Evolutionary conservation across 2,797 vertebrate species (phyloP).

Genomic region (Hephaestus fuliginosus): DNA sequence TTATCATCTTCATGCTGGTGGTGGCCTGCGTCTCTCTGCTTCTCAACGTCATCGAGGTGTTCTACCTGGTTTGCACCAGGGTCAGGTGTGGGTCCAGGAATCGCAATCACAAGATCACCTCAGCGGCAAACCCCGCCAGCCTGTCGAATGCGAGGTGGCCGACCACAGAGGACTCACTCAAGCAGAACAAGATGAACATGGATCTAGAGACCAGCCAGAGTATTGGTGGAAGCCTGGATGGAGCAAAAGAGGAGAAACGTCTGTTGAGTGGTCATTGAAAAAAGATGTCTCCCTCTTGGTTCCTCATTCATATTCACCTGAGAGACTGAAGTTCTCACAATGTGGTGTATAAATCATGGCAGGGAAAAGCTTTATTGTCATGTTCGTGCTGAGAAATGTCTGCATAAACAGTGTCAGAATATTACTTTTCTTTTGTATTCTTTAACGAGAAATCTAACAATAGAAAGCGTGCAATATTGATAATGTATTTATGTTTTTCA

Average conservation of each 20-base stretch:
- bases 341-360: neutral
- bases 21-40: slow-evolving; percentile 78
- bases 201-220: slow-evolving; percentile 71
- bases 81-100: slow-evolving; percentile 43
- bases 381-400: neutral
- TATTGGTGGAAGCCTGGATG: slow-evolving; percentile 71
- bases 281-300: neutral
- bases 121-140: slow-evolving; percentile 46
- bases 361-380: neutral
- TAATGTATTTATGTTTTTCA: slow-evolving; percentile 58
- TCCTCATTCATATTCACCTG: neutral
- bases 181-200: slow-evolving; percentile 73
- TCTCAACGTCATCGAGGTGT: slow-evolving; percentile 71
- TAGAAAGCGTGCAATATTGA: slow-evolving; percentile 58
- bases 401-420: slow-evolving; percentile 7
- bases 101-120: slow-evolving; percentile 17
- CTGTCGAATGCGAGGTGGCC: slow-evolving; percentile 46
- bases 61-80: slow-evolving; percentile 72
- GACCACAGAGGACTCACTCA: neutral
- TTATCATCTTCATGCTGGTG: slow-evolving; percentile 81
- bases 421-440: slow-evolving; percentile 30
- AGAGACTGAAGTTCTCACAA: slow-evolving; percentile 27
- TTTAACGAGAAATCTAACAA: slow-evolving; percentile 30
- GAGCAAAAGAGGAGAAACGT: slow-evolving; percentile 76
- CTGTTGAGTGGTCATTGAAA: slow-evolving; percentile 59